Conservation (phyloP, 1,140 invertebrate species). For the Apis laboriosa region DNA sequence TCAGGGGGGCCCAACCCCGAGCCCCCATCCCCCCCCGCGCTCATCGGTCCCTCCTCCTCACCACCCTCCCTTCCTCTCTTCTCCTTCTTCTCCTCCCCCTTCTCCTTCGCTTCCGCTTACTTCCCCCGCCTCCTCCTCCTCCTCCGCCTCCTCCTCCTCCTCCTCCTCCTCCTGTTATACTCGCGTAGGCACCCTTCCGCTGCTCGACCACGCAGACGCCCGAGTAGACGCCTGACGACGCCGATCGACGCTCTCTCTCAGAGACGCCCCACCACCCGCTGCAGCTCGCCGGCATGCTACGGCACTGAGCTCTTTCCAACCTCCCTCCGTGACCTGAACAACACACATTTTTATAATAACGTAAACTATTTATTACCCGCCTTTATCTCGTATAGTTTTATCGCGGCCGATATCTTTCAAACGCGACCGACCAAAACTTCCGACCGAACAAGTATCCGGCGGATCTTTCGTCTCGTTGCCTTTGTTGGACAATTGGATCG, state of each 20-base stretch:
- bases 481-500: no score
- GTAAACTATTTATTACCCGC: not conserved
- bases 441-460: no score
- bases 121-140: slow-evolving; percentile 18
- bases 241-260: slow-evolving; percentile 71
- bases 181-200: slow-evolving; percentile 44
- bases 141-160: slow-evolving; percentile 39
- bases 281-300: slow-evolving; percentile 76
- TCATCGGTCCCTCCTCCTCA: slow-evolving; percentile 75
- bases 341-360: not conserved
- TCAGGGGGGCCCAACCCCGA: slow-evolving; percentile 74
- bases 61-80: slow-evolving; percentile 66
- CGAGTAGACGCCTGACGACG: slow-evolving; percentile 56
- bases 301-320: slow-evolving; percentile 66
- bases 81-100: slow-evolving; percentile 56
- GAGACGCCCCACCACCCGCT: slow-evolving; percentile 67
- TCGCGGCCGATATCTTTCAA: not conserved
- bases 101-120: slow-evolving; percentile 35
- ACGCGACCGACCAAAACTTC: no score
- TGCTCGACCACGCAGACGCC: slow-evolving; percentile 56
- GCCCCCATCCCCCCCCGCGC: slow-evolving; percentile 79
- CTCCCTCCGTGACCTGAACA: slow-evolving; percentile 63
- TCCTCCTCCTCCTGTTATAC: slow-evolving; percentile 9
- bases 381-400: not conserved
- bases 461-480: no score